Evolutionary conservation across 2,888 invertebrate species (phyloP).

Genomic region (Adelphocoris suturalis): DNA sequence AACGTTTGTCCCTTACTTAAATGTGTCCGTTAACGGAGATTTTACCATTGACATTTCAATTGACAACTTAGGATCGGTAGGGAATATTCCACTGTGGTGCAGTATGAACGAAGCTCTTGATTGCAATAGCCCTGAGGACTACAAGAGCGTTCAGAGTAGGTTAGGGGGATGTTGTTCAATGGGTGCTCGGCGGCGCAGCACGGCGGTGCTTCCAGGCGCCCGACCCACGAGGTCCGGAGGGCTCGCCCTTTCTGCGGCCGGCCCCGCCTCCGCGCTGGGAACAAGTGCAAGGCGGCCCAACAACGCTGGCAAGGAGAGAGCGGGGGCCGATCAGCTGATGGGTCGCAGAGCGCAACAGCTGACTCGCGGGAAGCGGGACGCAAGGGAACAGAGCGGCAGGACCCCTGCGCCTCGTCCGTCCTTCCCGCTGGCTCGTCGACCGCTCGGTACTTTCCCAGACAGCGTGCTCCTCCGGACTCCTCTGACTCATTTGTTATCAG

Average conservation of each 20-base stretch:
- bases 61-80: no score
- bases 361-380: slow-evolving; percentile 3
- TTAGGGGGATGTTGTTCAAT: no score
- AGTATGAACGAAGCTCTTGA: no score
- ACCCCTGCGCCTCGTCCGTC: background rate
- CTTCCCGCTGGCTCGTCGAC: background rate
- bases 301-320: no score
- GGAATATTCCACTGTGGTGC: no score
- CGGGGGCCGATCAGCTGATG: slow-evolving; percentile 8
- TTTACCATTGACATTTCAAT: no score
- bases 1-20: no score
- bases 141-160: no score
- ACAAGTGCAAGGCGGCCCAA: background rate
- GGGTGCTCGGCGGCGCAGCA: no score
- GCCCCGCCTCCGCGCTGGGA: background rate
- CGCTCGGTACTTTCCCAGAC: slow-evolving; percentile 17
- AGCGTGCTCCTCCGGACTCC: background rate
- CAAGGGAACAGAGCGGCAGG: background rate
- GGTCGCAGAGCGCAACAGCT: slow-evolving; percentile 26
- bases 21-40: no score
- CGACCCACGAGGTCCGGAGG: background rate
- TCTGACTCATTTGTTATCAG: slow-evolving; percentile 26
- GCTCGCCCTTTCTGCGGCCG: background rate
- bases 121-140: no score
- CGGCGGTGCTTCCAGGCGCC: no score